Base-by-base conservation (phyloP, 2,797 vertebrate genomes). In the Melanotaenia pygmaea region DNA sequence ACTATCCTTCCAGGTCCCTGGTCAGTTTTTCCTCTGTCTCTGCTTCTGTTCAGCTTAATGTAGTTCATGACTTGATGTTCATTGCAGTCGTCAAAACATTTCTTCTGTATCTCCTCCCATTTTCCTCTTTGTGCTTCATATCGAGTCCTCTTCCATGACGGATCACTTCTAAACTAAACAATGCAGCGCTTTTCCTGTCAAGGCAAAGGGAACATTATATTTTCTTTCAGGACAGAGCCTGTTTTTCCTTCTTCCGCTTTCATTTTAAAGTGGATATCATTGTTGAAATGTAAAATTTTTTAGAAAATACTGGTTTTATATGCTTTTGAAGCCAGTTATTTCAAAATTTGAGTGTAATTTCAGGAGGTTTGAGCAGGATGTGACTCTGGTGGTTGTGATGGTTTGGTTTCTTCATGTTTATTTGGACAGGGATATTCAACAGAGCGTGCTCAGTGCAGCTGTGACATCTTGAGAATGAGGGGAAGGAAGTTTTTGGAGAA, bases 91-190 rank as follows among this genome's bases (percentile, higher is more conserved):
- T 72, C 63, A 74, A 72, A 90, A 85, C 77, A 83, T 81, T 86
- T 68, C 70, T 86, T 82, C 74, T 83, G 60, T 78, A 63, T 85
- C 87, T 85, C 63, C 58, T 75, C 67, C 73, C 51, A 64, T 71
- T 89, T 80, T 59, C 75, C 76, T 77, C 70, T 38, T 70, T 3
- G 1, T 63, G 26, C 71, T 72, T 57, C 64, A 38, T 34, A 45
- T 54, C 74, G 75, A 68, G 66, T 60, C 70, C 70, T 77, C 35
- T 67, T 71, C 20, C 45, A 4, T 72, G 79, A 87, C 57, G 80
- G 76, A 84, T 90, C 67, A 28, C 79, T 72, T 78, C 10, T 2
- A 43, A 72, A 72, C 70, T 38, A 82, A 87, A 90, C 84, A 87
- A 82, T 85, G 82, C 80, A 35, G 63, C 24, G 56, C 16, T 76